Percentiles rank a stretch among this genome's conserved stretches.
Evolutionary conservation across 2,888 invertebrate genomes (phyloP).

Genomic region (Cataglyphis albicans): DNA sequence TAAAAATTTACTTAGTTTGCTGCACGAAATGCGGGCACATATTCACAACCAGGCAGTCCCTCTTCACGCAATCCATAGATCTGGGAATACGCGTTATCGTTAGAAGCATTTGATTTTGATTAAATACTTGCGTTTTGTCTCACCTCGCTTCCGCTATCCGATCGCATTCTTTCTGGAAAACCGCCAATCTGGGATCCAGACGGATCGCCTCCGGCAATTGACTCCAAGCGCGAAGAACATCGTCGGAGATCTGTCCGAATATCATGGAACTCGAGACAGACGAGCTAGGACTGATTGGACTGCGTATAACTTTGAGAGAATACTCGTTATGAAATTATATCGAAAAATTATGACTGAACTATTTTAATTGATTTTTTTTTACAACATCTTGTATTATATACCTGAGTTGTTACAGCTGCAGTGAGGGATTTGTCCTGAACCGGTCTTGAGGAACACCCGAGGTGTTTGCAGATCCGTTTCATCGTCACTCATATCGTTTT

Average conservation of each 20-base stretch:
- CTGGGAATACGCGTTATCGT: conserved; percentile 48
- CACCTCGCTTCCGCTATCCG: conserved; percentile 76
- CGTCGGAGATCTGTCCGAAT: conserved; percentile 80
- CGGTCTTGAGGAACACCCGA: conserved; percentile 67
- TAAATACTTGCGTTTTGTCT: conserved; percentile 1
- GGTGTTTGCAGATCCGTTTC: conserved; percentile 73
- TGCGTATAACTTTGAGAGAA: conserved; percentile 19
- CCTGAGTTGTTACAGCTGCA: conserved; percentile 74
- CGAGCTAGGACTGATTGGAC: conserved; percentile 54
- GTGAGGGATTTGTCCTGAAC: conserved; percentile 68
- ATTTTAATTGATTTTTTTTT: not conserved
- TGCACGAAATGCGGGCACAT: conserved; percentile 71
- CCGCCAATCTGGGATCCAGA: conserved; percentile 89
- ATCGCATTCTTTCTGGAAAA: conserved; percentile 88
- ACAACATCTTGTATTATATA: conserved; percentile 65
- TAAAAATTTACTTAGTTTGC: conserved; percentile 63
- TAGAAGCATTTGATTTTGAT: not conserved
- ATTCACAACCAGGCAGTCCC: conserved; percentile 77
- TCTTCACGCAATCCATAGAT: conserved; percentile 54
- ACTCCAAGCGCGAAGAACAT: conserved; percentile 88
- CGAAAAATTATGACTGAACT: not conserved
- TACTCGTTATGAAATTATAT: conserved; percentile 7
- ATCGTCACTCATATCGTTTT: conserved; percentile 77
- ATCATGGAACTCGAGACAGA: conserved; percentile 75
- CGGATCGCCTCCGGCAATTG: conserved; percentile 90